phyloP scores from a whole-genome alignment of 2,888 invertebrate genomes.

The Cantharis flavilabris region DNA sequence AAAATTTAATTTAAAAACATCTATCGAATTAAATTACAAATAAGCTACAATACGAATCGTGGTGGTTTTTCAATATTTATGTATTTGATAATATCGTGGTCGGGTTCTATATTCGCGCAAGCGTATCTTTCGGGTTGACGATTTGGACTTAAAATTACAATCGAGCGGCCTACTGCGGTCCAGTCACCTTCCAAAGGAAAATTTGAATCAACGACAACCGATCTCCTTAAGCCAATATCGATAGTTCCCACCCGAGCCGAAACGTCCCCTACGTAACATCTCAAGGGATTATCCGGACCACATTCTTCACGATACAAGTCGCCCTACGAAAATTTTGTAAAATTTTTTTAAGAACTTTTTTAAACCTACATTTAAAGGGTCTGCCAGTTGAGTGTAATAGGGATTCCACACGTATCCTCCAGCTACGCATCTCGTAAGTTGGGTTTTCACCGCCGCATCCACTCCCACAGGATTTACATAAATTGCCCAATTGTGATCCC shows the following conservation, averaged over 20 bases:
- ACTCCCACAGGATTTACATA: slow-evolving; percentile 91
- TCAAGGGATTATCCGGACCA: slow-evolving; percentile 81
- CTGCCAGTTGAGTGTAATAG: slow-evolving; percentile 85
- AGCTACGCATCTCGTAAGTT: slow-evolving; percentile 83
- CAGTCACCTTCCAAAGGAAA: slow-evolving; percentile 81
- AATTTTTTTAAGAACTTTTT: neutral
- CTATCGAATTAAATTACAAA: neutral
- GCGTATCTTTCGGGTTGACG: slow-evolving; percentile 74
- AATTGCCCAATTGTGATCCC: slow-evolving; percentile 86
- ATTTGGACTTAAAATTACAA: slow-evolving; percentile 82
- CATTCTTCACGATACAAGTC: slow-evolving; percentile 88
- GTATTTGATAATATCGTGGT: slow-evolving; percentile 88
- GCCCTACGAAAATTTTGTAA: slow-evolving; percentile 61
- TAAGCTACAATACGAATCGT: slow-evolving; percentile 81
- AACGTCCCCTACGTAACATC: slow-evolving; percentile 91
- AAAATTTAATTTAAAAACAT: slow-evolving; percentile 28
- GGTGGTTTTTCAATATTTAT: slow-evolving; percentile 86
- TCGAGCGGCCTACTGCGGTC: slow-evolving; percentile 80
- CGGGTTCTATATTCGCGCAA: slow-evolving; percentile 90
- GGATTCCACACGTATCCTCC: slow-evolving; percentile 94
- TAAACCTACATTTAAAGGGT: slow-evolving; percentile 76
- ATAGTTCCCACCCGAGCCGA: slow-evolving; percentile 84
- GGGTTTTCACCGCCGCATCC: slow-evolving; percentile 82
- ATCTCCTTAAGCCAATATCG: slow-evolving; percentile 75
- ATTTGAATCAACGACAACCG: slow-evolving; percentile 83